Evolutionary conservation across 1,140 invertebrate species (phyloP), one percentile per base, ranked within the genome.

Genomic region (Drosophila truncata): DNA sequence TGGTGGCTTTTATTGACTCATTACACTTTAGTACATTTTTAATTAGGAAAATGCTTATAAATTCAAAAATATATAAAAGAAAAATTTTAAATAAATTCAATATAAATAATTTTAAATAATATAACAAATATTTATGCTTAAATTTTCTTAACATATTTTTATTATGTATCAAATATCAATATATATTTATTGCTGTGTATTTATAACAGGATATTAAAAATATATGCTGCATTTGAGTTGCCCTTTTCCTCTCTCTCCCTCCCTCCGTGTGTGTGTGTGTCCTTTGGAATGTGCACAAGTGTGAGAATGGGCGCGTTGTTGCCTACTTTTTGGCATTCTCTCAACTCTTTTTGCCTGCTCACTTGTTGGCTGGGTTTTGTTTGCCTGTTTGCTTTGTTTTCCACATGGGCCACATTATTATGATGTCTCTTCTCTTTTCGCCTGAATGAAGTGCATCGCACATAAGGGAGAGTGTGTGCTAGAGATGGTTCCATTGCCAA

Each of bases 341-440:
- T 55, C 10, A n/a, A 5, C 42, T 41, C 44, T 57, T 57, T 81
- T 81, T 81, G 71, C 63, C 63, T 79, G 76, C 76, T 71, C 75
- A 78, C 64, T 63, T 78, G 76, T 71, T 78, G 60, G 77, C 37
- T 31, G 55, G 64, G 65, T 76, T 78, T 80, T 79, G 77, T 80
- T 79, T 73, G 76, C 29, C 64, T 76, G 78, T 81, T 81, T 81
- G 71, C 64, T 76, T 81, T 81, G 71, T 81, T 81, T 81, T 81
- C 52, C 64, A 81, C 70, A 75, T 76, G 78, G 78, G 78, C 78
- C 78, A 80, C 63, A 80, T 80, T 81, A 81, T 81, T 81, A 81
- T 81, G 78, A 81, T 81, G 78, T 76, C 64, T 77, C 63, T 77
- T 67, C 63, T 54, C 63, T 78, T 78, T 78, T 78, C 49, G 78